Percentiles rank a stretch among this genome's conserved stretches.
phyloP scores from a whole-genome alignment of 2,113 vertebrate genomes.

The Cynopterus brachyotis region DNA sequence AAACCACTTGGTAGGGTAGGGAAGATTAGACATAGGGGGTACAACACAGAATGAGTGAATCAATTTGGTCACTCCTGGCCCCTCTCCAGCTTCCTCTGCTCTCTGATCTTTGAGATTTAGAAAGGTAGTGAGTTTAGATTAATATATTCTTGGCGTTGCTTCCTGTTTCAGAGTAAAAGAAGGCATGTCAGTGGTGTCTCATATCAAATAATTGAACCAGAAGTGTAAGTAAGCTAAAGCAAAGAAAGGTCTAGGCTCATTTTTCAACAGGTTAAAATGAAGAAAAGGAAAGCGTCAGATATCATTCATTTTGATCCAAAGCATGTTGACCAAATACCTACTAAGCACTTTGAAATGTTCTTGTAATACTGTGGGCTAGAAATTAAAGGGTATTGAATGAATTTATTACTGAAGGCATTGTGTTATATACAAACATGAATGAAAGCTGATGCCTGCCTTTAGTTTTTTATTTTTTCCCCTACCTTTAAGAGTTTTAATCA shows the following conservation, averaged over 20 bases:
- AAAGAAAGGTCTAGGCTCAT: constrained; percentile 32
- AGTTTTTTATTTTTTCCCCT: neutral
- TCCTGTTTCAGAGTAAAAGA: constrained; percentile 62
- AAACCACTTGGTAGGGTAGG: neutral
- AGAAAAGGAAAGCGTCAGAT: constrained; percentile 50
- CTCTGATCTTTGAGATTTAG: constrained; percentile 50
- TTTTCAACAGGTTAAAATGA: constrained; percentile 57
- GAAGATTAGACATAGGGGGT: neutral
- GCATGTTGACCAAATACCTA: constrained; percentile 63
- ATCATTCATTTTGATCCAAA: constrained; percentile 54
- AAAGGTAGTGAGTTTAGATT: constrained; percentile 7
- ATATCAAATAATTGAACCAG: constrained; percentile 72
- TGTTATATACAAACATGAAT: neutral
- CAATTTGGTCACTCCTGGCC: constrained; percentile 44
- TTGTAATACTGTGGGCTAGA: constrained; percentile 8
- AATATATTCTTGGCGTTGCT: constrained; percentile 40
- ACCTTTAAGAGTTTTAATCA: neutral
- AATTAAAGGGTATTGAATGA: constrained; percentile 36
- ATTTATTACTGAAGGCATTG: constrained; percentile 10
- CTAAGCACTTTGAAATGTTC: constrained; percentile 36
- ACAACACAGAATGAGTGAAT: neutral
- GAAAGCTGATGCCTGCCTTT: neutral
- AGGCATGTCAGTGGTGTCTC: constrained; percentile 54
- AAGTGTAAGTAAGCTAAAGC: constrained; percentile 16
- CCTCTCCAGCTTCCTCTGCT: constrained; percentile 47